Base-by-base conservation (phyloP, 2,888 invertebrate genomes). In the Tiphia femorata region DNA sequence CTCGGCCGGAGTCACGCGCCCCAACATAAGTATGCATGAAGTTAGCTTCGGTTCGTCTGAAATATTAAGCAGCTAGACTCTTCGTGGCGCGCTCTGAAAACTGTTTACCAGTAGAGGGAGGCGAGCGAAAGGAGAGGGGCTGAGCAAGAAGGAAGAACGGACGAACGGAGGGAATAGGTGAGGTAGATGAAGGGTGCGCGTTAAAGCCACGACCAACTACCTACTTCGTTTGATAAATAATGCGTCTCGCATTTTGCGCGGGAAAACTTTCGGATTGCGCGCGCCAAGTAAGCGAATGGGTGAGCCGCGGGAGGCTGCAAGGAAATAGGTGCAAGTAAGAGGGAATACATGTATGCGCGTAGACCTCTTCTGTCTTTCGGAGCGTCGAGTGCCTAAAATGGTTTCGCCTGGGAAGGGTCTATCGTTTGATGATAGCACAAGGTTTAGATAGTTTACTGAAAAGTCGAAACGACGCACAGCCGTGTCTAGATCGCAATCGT, bases 181-280 rank as follows among this genome's bases (percentile, higher is more conserved):
- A 20, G 44, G 25, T 37, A 20, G 51, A 38, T 19, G 27, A 27
- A 14, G 20, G 41, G 38, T 29, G 42, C 51, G 20, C 49, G 60
- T 65, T 62, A 60, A 62, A 61, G 55, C 67, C 64, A 33, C 49
- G 51, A 44, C 51, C 64, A 61, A 60, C 64, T 60, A 63, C 54
- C 62, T 66, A 57, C 67, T 69, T 64, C 68, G 71, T 78, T 78
- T 78, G 75, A 80, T 78, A 78, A 80, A 76, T 79, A 79, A 79
- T 76, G 74, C 75, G 59, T 57, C 65, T 62, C 62, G 67, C 76
- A 77, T 79, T 78, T 77, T 64, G 63, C 62, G 58, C 61, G 64
- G 61, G 62, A 64, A 61, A 62, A 70, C 62, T 70, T 68, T 62
- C 38, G 62, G 64, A 63, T 49, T 44, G 62, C 58, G 64, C 56